Base-by-base conservation (phyloP, 2,797 vertebrate genomes). In the Muraenolepis orangiensis region DNA sequence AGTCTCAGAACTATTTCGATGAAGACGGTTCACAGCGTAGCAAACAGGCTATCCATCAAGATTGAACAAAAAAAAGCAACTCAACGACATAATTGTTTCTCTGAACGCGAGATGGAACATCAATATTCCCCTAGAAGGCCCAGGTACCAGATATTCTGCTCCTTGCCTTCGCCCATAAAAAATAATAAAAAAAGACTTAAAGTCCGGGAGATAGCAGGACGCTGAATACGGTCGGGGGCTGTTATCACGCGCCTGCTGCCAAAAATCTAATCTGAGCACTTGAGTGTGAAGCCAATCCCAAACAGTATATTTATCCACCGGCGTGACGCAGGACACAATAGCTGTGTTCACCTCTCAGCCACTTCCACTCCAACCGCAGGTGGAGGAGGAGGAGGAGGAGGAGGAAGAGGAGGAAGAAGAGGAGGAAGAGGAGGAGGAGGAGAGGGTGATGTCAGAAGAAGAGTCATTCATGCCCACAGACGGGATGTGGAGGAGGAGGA, bases 201-300 rank as follows among this genome's bases (percentile, higher is more conserved):
- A 20, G 72, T 70, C 18, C n/a, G 40, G 71, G 42, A 28, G 78
- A 79, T 78, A 78, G 71, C 75, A 77, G 80, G 70, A 77, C 70
- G 79, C 74, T 34, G 82, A 71, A 79, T 81, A 71, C 67, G 73
- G 66, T 69, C 2, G 1, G 1, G 28, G 23, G 64, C 64, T 16
- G 64, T 66, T 66, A 66, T 66, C 64, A 6, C 13, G 23, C 2
- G 72, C 51, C 73, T 81, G 82, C 69, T 29, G 76, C 76, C 73
- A 57, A 75, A n/a, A 76, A 89, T 86, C 73, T 80, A 80, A 86
- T 84, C 76, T 51, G 70, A 78, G 85, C 64, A 31, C 79, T 66
- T 84, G 77, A 85, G 78, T 82, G 81, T 84, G 84, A 85, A 84
- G 82, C 69, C 77, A 84, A 86, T 83, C 74, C 75, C 71, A 71